Percentiles rank a stretch among this genome's conserved stretches.
phyloP scores from a whole-genome alignment of 2,888 invertebrate species.

The Eristalinus sepulchralis region DNA sequence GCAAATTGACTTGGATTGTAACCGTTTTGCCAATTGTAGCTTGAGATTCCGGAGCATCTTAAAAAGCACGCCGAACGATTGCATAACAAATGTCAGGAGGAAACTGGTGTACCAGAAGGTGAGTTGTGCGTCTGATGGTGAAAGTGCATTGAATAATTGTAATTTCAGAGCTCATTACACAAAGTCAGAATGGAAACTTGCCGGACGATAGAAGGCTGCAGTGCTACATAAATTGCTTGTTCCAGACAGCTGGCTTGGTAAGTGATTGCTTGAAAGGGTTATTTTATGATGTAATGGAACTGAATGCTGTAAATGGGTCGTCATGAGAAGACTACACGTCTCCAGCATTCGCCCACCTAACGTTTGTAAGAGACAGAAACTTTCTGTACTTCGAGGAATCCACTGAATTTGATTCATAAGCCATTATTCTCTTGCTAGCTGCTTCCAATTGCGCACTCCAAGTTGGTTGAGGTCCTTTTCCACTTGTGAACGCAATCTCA shows the following conservation, averaged over 20 bases:
- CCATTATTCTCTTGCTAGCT: no score
- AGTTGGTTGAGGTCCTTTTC: no score
- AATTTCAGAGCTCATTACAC: conserved; percentile 71
- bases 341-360: no score
- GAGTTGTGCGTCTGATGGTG: conserved; percentile 32
- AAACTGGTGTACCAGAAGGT: conserved; percentile 76
- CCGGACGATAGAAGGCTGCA: conserved; percentile 75
- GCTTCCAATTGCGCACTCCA: no score
- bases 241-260: conserved; percentile 78
- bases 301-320: no score
- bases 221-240: conserved; percentile 78
- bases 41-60: conserved; percentile 76
- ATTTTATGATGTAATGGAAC: not conserved
- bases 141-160: not conserved
- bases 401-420: no score
- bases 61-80: conserved; percentile 75
- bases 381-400: no score
- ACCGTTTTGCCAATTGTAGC: conserved; percentile 58
- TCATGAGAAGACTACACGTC: no score
- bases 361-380: no score
- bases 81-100: conserved; percentile 75
- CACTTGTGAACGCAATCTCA: no score
- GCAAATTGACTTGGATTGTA: not conserved
- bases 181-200: conserved; percentile 72
- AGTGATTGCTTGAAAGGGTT: conserved; percentile 35